Evolutionary conservation across 37 sponge, comb jelly and placozoan species (phyloP), one percentile per base, ranked within the genome.

Genomic region (Petrosia ficiformis): DNA sequence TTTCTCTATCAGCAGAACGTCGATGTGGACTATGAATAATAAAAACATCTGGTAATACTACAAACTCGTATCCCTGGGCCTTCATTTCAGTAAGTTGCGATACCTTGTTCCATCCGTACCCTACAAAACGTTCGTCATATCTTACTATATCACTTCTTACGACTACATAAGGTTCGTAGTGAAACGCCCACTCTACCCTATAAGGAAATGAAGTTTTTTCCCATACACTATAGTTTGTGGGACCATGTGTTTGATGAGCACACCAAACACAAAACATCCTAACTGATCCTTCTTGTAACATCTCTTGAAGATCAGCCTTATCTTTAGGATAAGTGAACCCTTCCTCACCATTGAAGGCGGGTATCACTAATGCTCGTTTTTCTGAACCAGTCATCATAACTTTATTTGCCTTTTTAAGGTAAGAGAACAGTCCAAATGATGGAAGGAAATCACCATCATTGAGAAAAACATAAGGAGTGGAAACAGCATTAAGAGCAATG

Each of bases 291-390:
- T 81, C 54, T 4, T 85, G 67, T 44, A 84, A 61, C 87, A 87
- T 85, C 30, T 48, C 39, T 29, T 89, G 39, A 6, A 95, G 74
- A 19, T 74, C 52, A 4, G 54, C 16, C 39, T 92, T 95, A 42
- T 54, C 74, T 0, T 54, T 65, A 26, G 96, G 96, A 56, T 69
- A 92, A 34, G 65, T 34, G 1, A 77, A 34, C 37, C 76, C 67
- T 43, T 95, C 88, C 26, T 42, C 71, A 4, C 93, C 76, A 80
- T 95, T 93, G 80, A 95, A 95, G 41, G 96, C 96, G 30, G 96
- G 96, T 28, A 95, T 65, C 44, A 95, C 69, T 31, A 91, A 61
- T 14, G 86, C 89, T 54, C 69, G 31, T 37, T 73, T 85, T 42
- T 5, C 33, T 30, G 31, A 37, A 35, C 44, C 41, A 0, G 58